Evolutionary conservation across 1,140 invertebrate species (phyloP).

Genomic region (Hetaerina americana): DNA sequence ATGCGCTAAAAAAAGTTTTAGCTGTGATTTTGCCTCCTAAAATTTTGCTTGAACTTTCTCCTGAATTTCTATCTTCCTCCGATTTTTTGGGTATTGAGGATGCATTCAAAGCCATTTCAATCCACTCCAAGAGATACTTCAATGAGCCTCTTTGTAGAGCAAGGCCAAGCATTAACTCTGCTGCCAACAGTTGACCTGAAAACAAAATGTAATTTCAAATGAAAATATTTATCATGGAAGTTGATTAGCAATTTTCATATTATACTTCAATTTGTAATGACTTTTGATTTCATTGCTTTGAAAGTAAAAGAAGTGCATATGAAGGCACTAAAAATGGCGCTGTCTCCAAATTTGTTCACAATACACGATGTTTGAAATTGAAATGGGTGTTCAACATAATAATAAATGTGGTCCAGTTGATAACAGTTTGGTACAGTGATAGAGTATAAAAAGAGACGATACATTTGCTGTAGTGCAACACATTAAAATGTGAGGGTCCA

Average conservation of each 20-base stretch:
- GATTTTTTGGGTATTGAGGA: constrained; percentile 6
- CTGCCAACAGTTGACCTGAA: constrained; percentile 33
- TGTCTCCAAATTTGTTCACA: too few relatives aligned
- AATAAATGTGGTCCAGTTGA: too few relatives aligned
- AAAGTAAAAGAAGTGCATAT: too few relatives aligned
- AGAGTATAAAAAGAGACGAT: too few relatives aligned
- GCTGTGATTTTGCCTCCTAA: background rate
- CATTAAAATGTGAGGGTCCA: too few relatives aligned
- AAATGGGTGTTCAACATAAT: too few relatives aligned
- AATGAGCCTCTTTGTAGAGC: constrained; percentile 48
- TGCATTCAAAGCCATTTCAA: constrained; percentile 41
- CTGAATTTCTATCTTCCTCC: too few relatives aligned
- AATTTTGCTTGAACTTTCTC: background rate
- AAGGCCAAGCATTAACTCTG: constrained; percentile 42
- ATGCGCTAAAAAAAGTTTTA: background rate
- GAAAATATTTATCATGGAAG: constrained; percentile 9
- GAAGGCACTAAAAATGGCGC: too few relatives aligned
- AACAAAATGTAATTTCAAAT: constrained; percentile 10
- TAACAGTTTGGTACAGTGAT: too few relatives aligned
- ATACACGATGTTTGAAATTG: too few relatives aligned
- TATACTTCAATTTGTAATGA: constrained; percentile 11
- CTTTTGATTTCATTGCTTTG: constrained; percentile 13
- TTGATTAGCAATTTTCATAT: constrained; percentile 11
- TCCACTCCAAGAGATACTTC: constrained; percentile 47
- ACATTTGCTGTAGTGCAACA: too few relatives aligned